Base-by-base conservation (phyloP, 2,888 invertebrate species). In the Anorthoa munda region DNA sequence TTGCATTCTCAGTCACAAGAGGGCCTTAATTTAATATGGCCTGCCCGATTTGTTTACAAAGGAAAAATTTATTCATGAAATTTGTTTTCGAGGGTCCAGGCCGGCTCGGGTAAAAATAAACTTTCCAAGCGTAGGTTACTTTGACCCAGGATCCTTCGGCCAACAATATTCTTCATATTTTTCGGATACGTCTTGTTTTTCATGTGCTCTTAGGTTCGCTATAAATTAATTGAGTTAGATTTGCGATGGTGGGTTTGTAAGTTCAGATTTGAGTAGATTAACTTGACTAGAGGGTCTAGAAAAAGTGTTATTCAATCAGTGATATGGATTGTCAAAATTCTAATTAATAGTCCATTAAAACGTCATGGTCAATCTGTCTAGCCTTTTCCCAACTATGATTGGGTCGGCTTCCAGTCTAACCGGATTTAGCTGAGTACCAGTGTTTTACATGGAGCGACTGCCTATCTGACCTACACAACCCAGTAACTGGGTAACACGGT, bases 11-110 rank as follows among this genome's bases (percentile, higher is more conserved):
- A 89, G 91, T 92, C 92, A 86, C 92, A 88, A 89, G 91, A 91
- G 92, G 86, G 87, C 93, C 92, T 92, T 95, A 95, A 95, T 95
- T 94, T 95, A 95, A 95, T 95, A 95, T 93, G 91, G 92, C 92
- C 89, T 86, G 93, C 93, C 93, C 95, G 95, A 96, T 96, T 95
- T 96, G 95, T 95, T 95, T 95, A 95, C 95, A 94, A 95, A 95
- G 93, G 94, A 94, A 95, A 95, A 96, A 95, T 95, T 94, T 96
- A 96, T 95, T 95, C 95, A 95, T 95, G 95, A 95, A 96, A 94
- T 95, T 95, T 95, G 94, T 95, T 95, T 94, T 93, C 90, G 88
- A 91, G 92, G 94, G 94, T 90, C 92, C 92, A 89, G 86, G 59
- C 77, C 73, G 81, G 87, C 88, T 86, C 76, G 88, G 90, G 90